Evolutionary conservation across 2,113 vertebrate species (phyloP).

Genomic region (Leuciscus idus): DNA sequence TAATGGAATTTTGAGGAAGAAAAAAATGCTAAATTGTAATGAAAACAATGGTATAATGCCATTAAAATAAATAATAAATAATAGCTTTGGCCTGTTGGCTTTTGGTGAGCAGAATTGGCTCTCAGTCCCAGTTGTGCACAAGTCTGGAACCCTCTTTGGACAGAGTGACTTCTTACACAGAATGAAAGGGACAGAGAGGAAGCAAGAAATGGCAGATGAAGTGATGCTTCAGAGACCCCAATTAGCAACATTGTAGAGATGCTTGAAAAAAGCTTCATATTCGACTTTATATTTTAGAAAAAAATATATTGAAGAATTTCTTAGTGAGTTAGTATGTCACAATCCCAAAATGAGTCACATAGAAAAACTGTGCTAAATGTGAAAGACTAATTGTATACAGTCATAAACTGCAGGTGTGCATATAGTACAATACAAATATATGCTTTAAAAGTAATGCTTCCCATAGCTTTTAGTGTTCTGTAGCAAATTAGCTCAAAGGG

Average conservation of each 20-base stretch:
- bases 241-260: neutral
- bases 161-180: neutral
- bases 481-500: too few species aligned
- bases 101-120: neutral
- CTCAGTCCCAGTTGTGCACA: conserved; percentile 1
- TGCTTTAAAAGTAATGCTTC: neutral
- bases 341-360: neutral
- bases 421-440: neutral
- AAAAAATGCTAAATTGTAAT: too few species aligned
- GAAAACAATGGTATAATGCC: too few species aligned
- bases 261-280: neutral
- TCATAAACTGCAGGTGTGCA: neutral
- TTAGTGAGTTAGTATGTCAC: neutral
- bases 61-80: too few species aligned
- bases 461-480: neutral
- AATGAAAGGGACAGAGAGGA: conserved; percentile 5
- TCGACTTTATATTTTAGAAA: neutral
- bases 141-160: neutral
- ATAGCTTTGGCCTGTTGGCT: too few species aligned
- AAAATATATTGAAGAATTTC: neutral
- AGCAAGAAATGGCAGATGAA: neutral
- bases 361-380: neutral
- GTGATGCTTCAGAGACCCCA: conserved; percentile 5
- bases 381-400: neutral
- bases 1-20: neutral